These are phyloP conservation scores for Conus canariensis DNA, from an alignment of 2,888 invertebrate species.

Conservation along the genomic window DNA sequence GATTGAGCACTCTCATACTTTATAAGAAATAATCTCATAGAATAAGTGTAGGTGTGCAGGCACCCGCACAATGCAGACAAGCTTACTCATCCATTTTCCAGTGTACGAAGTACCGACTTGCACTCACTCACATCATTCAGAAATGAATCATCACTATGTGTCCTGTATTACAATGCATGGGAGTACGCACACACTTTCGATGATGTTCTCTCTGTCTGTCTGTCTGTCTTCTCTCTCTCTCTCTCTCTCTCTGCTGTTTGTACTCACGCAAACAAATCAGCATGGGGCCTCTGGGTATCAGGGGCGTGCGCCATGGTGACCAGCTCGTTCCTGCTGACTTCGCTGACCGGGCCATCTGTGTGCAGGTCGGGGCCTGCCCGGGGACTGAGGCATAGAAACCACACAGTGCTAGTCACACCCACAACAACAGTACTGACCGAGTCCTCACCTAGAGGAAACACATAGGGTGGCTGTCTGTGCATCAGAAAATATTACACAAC, in stretches of 20 bases:
- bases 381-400: neutral
- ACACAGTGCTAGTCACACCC: neutral
- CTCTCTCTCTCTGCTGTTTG: neutral
- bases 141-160: too few species aligned
- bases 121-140: too few species aligned
- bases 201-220: neutral
- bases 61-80: too few species aligned
- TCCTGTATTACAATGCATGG: too few species aligned
- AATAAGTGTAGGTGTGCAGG: too few species aligned
- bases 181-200: neutral
- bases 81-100: too few species aligned
- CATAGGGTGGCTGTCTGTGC: too few species aligned
- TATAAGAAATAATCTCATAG: too few species aligned
- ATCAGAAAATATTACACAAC: too few species aligned
- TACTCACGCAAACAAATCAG: constrained; percentile 30
- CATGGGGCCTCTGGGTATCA: neutral
- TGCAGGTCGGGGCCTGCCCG: neutral
- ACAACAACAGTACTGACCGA: neutral
- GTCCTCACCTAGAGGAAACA: neutral
- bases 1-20: too few species aligned
- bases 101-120: too few species aligned
- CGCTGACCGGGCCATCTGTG: neutral
- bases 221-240: neutral
- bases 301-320: neutral
- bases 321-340: neutral